These are phyloP conservation scores for Progne subis DNA, from an alignment of 2,113 vertebrate genomes.

Conservation along the genomic window DNA sequence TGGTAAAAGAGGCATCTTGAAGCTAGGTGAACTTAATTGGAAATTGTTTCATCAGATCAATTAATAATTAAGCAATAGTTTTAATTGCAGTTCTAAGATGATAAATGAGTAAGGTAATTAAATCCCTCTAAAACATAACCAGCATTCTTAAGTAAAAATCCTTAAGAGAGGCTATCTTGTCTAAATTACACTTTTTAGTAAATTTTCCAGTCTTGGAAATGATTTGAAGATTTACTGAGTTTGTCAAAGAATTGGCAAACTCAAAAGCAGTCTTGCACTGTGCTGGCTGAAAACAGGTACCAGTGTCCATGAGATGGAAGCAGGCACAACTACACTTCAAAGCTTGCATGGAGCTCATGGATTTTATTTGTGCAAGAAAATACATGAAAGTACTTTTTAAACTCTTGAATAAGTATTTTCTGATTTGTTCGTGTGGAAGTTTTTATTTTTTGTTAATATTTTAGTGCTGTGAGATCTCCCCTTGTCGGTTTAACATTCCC, in stretches of 20 bases:
- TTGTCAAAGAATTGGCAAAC: background rate
- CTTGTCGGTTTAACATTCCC: background rate
- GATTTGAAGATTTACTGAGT: background rate
- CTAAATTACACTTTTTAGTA: background rate
- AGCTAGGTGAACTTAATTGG: background rate
- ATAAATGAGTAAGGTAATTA: background rate
- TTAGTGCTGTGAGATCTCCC: background rate
- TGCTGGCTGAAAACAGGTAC: background rate
- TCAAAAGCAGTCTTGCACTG: background rate
- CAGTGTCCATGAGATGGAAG: background rate
- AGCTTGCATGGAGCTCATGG: background rate
- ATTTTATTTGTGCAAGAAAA: background rate
- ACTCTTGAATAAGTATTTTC: background rate
- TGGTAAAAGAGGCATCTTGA: background rate
- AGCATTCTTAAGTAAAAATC: background rate
- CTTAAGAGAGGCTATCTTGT: background rate
- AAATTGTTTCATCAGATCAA: background rate
- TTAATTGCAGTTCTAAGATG: background rate
- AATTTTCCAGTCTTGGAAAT: background rate
- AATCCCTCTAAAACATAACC: background rate
- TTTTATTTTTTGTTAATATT: background rate
- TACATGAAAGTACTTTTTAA: background rate
- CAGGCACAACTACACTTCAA: background rate
- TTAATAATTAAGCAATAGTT: background rate
- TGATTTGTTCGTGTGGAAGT: background rate